Percentiles rank a stretch among this genome's conserved stretches.
Conservation (phyloP, 2,113 vertebrate species). For the Accipiter cooperii region DNA sequence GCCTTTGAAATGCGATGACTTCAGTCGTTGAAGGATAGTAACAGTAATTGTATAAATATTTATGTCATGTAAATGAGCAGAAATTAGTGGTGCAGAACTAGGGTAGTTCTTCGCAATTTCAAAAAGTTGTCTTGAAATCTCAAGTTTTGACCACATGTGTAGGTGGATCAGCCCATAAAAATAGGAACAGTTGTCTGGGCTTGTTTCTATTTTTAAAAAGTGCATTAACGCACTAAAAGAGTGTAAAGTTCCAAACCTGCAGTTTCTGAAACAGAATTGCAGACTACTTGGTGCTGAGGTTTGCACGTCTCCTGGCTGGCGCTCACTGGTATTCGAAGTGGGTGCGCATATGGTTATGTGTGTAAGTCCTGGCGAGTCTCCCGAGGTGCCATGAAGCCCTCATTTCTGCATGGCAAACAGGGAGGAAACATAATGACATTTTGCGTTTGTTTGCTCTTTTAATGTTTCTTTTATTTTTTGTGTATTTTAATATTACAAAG, state of each 20-base stretch:
- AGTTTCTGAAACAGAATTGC: neutral
- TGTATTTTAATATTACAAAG: neutral
- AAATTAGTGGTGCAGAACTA: neutral
- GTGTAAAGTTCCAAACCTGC: neutral
- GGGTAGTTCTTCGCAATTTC: neutral
- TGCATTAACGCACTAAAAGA: neutral
- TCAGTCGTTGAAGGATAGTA: neutral
- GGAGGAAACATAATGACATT: neutral
- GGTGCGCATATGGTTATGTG: accelerated
- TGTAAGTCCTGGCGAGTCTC: too few species aligned
- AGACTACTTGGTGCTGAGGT: neutral
- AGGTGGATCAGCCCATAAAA: neutral
- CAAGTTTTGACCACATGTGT: neutral
- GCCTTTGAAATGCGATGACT: neutral
- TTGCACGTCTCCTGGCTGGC: neutral
- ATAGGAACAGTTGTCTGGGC: neutral
- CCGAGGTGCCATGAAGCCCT: neutral
- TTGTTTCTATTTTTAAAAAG: neutral
- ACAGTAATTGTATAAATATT: neutral
- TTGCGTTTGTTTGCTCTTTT: neutral
- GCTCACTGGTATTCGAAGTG: accelerated
- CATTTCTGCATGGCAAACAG: neutral
- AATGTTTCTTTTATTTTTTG: neutral
- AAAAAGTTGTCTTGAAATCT: neutral
- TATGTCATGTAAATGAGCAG: neutral